Base-by-base conservation (phyloP, 2,797 vertebrate genomes). In the Bradypodion ventrale region DNA sequence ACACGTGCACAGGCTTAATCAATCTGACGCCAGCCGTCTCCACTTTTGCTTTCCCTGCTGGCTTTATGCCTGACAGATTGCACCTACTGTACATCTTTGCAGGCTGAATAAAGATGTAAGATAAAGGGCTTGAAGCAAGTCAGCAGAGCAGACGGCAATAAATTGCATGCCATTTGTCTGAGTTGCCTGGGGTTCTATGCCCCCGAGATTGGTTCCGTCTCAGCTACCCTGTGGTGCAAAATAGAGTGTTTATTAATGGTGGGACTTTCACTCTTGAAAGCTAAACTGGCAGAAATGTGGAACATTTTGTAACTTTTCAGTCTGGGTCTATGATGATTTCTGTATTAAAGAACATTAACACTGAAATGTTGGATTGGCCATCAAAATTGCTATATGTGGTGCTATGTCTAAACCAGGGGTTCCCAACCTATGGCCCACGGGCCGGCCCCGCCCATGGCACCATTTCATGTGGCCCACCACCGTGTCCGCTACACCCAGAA, bases 1-100 rank as follows among this genome's bases (percentile, higher is more conserved):
- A 97, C 96, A 96, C 91, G 89, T 96, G 97, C 94, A 86, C 86
- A 91, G 94, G 95, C 94, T 97, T 96, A 96, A 97, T 96, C 95
- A 96, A 95, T 93, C 94, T 89, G 94, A 96, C 86, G 93, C 95
- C 96, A 95, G 94, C 92, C 90, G 92, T 92, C 93, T 94, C 94
- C 93, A 42, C 59, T 87, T 91, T 65, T 82, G 94, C 94, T 89
- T 94, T 94, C 95, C 93, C 93, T 91, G 91, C 94, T 96, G 96
- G 96, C 95, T 83, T 87, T 78, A 82, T 91, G 95, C 96, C 96
- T 94, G 95, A 96, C 95, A 96, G 93, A 94, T 93, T 94, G 92
- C 88, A 92, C 80, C 93, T 92, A 92, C 92, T 93, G 92, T 83
- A 93, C 93, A 88, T 89, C 89, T 88, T 69, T 76, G 80, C 7